Base-by-base conservation (phyloP, 2,797 vertebrate genomes). In the Pelobates cultripes region DNA sequence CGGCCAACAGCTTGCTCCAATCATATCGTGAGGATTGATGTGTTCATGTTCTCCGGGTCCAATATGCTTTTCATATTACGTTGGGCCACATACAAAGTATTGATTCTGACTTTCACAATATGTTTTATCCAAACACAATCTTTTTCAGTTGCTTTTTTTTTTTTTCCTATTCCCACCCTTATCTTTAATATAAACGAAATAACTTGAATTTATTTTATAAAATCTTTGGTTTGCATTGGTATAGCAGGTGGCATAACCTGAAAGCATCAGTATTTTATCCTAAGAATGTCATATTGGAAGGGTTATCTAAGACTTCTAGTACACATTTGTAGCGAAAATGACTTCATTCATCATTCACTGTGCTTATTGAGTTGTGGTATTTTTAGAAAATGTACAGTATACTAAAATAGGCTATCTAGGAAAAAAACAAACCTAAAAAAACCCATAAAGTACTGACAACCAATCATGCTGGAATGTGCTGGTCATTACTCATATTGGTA, bases 401-500 rank as follows among this genome's bases (percentile, higher is more conserved):
- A 64, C 44, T 77, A 41, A 40, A 77, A 67, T 14, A 47, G 42
- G 10, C 42, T 72, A 67, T 73, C 68, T 9, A 71, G 43, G 42
- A 72, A 41, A 43, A 15, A 41, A 55, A 61, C n/a, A n/a, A 61
- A 7, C 2, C n/a, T 1, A 28, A 28, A 15, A 41, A 55, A 61
- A 61, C 1, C 61, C n/a, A 82, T 77, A 77, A 82, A 71, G 81
- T 86, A 77, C 61, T 87, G 73, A 81, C 77, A 89, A 86, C 85
- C 87, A 89, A 84, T 91, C 84, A 71, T 17, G 75, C 47, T 75
- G 73, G 85, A 86, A 85, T 87, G 84, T 87, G 6, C 81, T 70
- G 71, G 77, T 87, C 89, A 86, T 87, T 91, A 85, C 87, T 89
- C 80, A 86, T 85, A 82, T 77, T 82, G 87, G 80, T 85, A 82